Base-by-base conservation (phyloP, 92 coral and sea anemone genomes). In the Hydrozoanthus gracilis region DNA sequence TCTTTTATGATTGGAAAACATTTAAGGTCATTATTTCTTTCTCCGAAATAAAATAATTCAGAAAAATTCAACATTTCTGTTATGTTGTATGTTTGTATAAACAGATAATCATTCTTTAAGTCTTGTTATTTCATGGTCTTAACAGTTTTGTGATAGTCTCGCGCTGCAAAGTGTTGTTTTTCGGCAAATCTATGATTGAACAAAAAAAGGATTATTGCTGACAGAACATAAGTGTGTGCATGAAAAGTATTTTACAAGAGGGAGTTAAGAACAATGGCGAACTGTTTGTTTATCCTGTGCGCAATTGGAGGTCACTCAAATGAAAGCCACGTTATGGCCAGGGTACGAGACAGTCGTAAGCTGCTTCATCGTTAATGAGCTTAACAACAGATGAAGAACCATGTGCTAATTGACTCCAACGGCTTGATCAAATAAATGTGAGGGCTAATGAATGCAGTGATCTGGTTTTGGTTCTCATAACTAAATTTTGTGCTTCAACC, bases 371-470 rank as follows among this genome's bases (percentile, higher is more conserved):
- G 27, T 14, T 65, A 65, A 65, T 65, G 71, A 11, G 7, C 71
- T 14, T 16, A 11, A 65, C 71, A 65, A 65, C 71, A 65, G 71
- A 65, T 65, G 71, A 6, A 65, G 7, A 44, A 16, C 27, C 16
- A 65, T 65, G 71, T 44, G 71, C 39, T 65, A 65, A 65, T 65
- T 65, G 71, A 65, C 17, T 65, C 71, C 5, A 65, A 65, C 71
- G 27, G 71, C 71, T 65, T 65, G 16, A 16, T 65, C 71, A 65
- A 65, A 65, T 12, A 65, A 65, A 16, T 14, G 16, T 16, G 16
- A 6, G 5, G 3, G 16, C 27, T 65, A 65, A 16, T 65, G n/a
- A 65, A 14, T 65, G 8, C 2, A n/a, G 27, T 65, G 71, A 65
- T 11, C 16, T 16, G 9, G 27, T 13, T 61, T 61, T 13, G 8